Evolutionary conservation across 2,113 vertebrate genomes (phyloP).

Genomic region (Chamaetylas fuelleborni): DNA sequence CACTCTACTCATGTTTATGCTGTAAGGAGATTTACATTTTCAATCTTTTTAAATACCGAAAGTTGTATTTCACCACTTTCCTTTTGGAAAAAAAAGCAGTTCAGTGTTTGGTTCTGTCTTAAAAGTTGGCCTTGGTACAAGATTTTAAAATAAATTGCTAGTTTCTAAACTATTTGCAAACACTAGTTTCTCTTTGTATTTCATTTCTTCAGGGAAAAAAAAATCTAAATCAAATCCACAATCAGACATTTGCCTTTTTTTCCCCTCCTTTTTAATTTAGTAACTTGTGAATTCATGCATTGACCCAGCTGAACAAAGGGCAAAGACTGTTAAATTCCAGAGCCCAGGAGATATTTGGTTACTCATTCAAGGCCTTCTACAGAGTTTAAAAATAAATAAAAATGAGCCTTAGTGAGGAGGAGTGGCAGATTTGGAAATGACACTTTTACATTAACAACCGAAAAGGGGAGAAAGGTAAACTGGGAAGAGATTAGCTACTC

Average conservation of each 20-base stretch:
- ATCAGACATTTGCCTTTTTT: background rate
- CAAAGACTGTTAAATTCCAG: slow-evolving; percentile 51
- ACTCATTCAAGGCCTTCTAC: slow-evolving; percentile 41
- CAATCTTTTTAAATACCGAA: background rate
- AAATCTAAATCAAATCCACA: background rate
- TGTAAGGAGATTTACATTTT: background rate
- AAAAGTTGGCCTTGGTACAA: background rate
- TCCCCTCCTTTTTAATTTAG: slow-evolving; percentile 27
- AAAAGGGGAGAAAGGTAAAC: background rate
- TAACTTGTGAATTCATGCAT: slow-evolving; percentile 56
- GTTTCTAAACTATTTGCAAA: slow-evolving; percentile 6
- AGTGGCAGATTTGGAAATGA: background rate
- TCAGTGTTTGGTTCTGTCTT: background rate
- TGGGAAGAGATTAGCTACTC: background rate
- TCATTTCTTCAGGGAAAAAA: background rate
- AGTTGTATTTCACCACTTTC: background rate
- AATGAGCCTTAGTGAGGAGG: background rate
- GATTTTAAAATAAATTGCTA: slow-evolving; percentile 1
- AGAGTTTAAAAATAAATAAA: background rate
- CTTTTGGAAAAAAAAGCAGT: background rate
- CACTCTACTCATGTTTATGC: rapidly evolving
- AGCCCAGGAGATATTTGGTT: slow-evolving; percentile 43
- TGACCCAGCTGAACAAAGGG: slow-evolving; percentile 40
- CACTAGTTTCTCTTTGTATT: background rate
- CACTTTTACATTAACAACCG: background rate